A percentile compares a stretch with the other conserved stretches of the same genome.
These are phyloP conservation scores for Tanaodytes sp. DNA, from an alignment of 2,888 invertebrate genomes.

Conservation along the genomic window DNA sequence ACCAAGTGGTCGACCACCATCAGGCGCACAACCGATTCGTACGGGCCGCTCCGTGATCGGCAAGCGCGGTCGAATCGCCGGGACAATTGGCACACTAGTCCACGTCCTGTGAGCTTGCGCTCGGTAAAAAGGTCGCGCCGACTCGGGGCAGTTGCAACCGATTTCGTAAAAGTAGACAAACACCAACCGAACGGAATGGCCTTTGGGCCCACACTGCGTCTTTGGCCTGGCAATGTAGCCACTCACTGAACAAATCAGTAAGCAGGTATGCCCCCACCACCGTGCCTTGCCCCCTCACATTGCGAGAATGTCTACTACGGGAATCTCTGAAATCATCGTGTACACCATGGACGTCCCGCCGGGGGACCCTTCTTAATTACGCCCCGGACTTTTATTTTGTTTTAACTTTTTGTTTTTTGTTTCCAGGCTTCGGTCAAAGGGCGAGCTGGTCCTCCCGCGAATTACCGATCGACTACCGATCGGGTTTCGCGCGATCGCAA, in stretches of 20 bases:
- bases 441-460: too few relatives aligned
- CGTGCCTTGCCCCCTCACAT: slow-evolving; percentile 18
- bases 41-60: too few relatives aligned
- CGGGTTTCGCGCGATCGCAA: too few relatives aligned
- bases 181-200: slow-evolving; percentile 71
- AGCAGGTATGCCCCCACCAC: slow-evolving; percentile 35
- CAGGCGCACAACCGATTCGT: slow-evolving; percentile 16
- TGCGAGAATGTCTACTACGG: slow-evolving; percentile 30
- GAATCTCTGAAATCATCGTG: too few relatives aligned
- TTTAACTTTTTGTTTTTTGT: too few relatives aligned
- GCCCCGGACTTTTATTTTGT: too few relatives aligned
- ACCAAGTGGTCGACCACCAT: slow-evolving; percentile 4
- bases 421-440: too few relatives aligned
- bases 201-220: slow-evolving; percentile 72
- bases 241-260: slow-evolving; percentile 45
- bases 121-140: slow-evolving; percentile 51
- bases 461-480: too few relatives aligned
- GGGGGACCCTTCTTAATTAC: too few relatives aligned
- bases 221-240: slow-evolving; percentile 63
- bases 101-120: background rate
- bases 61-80: too few relatives aligned
- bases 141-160: slow-evolving; percentile 57
- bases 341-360: too few relatives aligned
- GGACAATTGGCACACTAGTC: background rate
- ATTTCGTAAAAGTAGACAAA: slow-evolving; percentile 70